Evolutionary conservation across 2,888 invertebrate species (phyloP), one percentile per base, ranked within the genome.

Genomic region (Vanessa cardui): DNA sequence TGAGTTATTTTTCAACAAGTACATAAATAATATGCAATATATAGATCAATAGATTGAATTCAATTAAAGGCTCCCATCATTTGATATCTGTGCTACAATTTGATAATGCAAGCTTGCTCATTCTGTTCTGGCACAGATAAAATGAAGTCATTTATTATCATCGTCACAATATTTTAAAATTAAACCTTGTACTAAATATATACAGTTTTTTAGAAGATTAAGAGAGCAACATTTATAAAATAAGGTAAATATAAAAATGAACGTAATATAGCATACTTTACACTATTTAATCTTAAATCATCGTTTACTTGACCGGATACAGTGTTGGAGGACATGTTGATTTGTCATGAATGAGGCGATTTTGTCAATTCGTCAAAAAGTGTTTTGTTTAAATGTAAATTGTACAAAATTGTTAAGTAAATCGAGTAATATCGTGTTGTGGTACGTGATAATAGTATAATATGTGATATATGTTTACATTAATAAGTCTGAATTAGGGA

Each of bases 351-450:
- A 82, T 82, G 81, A 83, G 83, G 86, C 83, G 83, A 84, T 82
- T 86, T 89, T 90, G 90, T 90, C 91, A 90, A 88, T 86, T 91
- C 87, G 85, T 88, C 87, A 84, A 85, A 85, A 86, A 88, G 83
- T 88, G 85, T 90, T 87, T 88, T 90, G 88, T 89, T 87, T 88
- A 86, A 84, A 84, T 81, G 78, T 79, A 78, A 83, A 81, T 84
- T 84, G 78, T 83, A 83, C 87, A 85, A 91, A 92, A 90, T 89
- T 91, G 72, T 80, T 77, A 70, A 88, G 89, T 90, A 84, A 85
- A 80, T 74, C 77, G 72, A 82, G 84, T 85, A 83, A 79, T 83
- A 82, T 79, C 73, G 85, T 88, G 86, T 83, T 82, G 86, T 88
- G 87, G 78, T 79, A 81, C 79, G 85, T 85, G 83, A 80, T 83